Conservation (phyloP, 2,888 invertebrate genomes). For the Helicoverpa assulta region DNA sequence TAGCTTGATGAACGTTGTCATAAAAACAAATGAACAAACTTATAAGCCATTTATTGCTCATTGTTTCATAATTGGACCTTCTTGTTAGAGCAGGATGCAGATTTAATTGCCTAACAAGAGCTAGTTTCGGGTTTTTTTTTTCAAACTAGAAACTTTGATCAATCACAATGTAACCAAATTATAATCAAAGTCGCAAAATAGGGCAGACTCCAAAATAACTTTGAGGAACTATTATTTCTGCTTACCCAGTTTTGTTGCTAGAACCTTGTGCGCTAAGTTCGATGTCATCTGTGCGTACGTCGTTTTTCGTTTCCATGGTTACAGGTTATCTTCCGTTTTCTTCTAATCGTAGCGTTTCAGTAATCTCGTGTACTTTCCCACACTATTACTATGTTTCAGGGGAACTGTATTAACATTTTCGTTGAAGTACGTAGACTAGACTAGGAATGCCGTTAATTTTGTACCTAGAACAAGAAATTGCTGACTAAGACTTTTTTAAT, state of each 20-base stretch:
- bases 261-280: conserved; percentile 85
- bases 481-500: background rate
- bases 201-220: too few species aligned
- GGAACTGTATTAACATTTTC: conserved; percentile 85
- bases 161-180: too few species aligned
- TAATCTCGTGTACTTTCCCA: conserved; percentile 59
- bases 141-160: too few species aligned
- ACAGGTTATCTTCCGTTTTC: conserved; percentile 57
- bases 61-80: too few species aligned
- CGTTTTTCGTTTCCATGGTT: conserved; percentile 85
- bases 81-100: too few species aligned
- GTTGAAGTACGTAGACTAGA: conserved; percentile 78
- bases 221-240: too few species aligned
- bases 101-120: too few species aligned
- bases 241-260: conserved; percentile 81
- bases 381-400: conserved; percentile 67
- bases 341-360: conserved; percentile 60
- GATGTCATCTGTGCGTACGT: conserved; percentile 80
- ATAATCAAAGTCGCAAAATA: too few species aligned
- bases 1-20: too few species aligned
- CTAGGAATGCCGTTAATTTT: conserved; percentile 68
- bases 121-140: too few species aligned
- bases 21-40: too few species aligned
- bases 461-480: conserved; percentile 76
- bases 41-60: too few species aligned